Percentiles rank a stretch among this genome's conserved stretches.
Evolutionary conservation across 2,888 invertebrate species (phyloP).

Genomic region (Acronicta alni): DNA sequence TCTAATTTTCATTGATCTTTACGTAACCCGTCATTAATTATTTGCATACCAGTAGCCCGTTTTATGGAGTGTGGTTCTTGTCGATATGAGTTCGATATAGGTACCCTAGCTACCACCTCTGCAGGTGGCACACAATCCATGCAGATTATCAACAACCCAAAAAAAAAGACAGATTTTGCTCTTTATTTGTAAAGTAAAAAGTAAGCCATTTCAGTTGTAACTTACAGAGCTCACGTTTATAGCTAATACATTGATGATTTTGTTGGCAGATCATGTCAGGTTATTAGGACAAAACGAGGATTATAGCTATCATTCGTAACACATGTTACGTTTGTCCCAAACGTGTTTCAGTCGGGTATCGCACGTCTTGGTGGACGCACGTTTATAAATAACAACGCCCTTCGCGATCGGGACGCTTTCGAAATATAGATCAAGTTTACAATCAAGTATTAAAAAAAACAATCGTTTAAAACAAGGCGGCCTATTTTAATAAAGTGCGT

Average conservation of each 20-base stretch:
- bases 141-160: too few species aligned
- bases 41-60: too few species aligned
- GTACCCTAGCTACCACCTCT: too few species aligned
- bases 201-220: background rate
- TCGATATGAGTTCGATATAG: too few species aligned
- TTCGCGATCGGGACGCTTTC: constrained; percentile 58
- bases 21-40: too few species aligned
- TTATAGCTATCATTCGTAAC: constrained; percentile 23
- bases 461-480: constrained; percentile 9
- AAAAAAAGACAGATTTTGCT: too few species aligned
- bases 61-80: too few species aligned
- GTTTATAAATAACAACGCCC: constrained; percentile 72
- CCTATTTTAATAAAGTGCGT: constrained; percentile 3
- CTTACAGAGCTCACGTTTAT: background rate
- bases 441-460: constrained; percentile 24
- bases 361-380: constrained; percentile 63
- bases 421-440: constrained; percentile 57
- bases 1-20: too few species aligned
- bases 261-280: constrained; percentile 8
- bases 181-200: background rate
- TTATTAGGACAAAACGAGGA: constrained; percentile 21
- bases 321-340: constrained; percentile 29
- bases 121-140: too few species aligned
- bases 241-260: constrained; percentile 13
- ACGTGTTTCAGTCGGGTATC: constrained; percentile 65